These are phyloP conservation scores for Bubo scandiacus DNA, from an alignment of 2,113 vertebrate genomes.

Conservation along the genomic window DNA sequence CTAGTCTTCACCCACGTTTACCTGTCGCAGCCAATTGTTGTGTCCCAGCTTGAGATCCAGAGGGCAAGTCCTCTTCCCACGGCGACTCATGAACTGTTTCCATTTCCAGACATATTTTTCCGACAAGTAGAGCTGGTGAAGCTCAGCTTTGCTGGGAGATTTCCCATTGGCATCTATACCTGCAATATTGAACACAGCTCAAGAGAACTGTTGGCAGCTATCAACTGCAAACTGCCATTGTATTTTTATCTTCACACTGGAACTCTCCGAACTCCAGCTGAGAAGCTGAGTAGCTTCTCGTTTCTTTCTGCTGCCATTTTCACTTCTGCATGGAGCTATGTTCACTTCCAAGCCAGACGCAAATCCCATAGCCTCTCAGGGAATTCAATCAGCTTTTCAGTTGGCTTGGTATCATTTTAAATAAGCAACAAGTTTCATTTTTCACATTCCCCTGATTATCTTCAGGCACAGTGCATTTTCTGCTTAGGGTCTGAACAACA, in stretches of 20 bases:
- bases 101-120: conserved; percentile 98
- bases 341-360: not conserved
- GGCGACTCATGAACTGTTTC: conserved; percentile 92
- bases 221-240: not conserved
- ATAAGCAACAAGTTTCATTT: not conserved
- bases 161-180: conserved; percentile 84
- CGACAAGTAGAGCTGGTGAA: conserved; percentile 88
- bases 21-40: conserved; percentile 98
- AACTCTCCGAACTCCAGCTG: not conserved
- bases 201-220: not conserved
- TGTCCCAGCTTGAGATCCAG: conserved; percentile 93
- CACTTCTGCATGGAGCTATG: not conserved
- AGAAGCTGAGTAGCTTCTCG: not conserved
- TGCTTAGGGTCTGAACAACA: not conserved
- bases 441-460: not conserved
- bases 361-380: not conserved
- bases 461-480: not conserved
- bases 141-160: conserved; percentile 85
- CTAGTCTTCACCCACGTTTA: not conserved
- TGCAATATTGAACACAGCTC: conserved; percentile 3
- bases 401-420: not conserved
- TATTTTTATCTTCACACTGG: not conserved
- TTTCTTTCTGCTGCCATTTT: not conserved
- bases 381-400: not conserved
- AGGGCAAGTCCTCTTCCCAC: conserved; percentile 84